Evolutionary conservation across 1,140 invertebrate genomes (phyloP).

Genomic region (Bombus haemorrhoidalis): DNA sequence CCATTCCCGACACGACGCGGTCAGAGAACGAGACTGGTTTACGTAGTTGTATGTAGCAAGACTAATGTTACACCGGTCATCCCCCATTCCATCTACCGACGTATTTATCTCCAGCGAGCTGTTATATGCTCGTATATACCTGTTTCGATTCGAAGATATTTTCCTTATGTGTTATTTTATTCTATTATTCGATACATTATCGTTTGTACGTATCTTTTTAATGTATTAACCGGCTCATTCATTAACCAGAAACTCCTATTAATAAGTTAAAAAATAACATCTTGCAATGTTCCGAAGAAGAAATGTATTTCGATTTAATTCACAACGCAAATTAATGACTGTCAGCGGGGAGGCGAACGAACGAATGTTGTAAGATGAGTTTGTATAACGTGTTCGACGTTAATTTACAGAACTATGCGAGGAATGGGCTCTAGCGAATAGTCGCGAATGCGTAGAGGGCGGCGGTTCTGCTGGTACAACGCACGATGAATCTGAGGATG

Average conservation of each 20-base stretch:
- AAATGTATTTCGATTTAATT: background rate
- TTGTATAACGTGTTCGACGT: slow-evolving; percentile 28
- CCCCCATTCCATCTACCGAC: slow-evolving; percentile 18
- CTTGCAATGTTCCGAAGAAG: no score
- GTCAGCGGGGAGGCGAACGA: background rate
- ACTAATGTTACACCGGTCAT: slow-evolving; percentile 56
- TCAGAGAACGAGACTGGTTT: slow-evolving; percentile 43
- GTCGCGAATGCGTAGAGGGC: slow-evolving; percentile 85
- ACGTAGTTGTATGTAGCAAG: slow-evolving; percentile 46
- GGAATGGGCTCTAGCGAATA: slow-evolving; percentile 88
- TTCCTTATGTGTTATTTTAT: background rate
- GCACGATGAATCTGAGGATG: slow-evolving; percentile 83
- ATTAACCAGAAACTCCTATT: no score
- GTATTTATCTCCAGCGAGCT: slow-evolving; percentile 38
- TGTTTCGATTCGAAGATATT: background rate
- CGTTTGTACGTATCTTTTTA: background rate
- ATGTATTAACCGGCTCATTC: no score
- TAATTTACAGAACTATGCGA: slow-evolving; percentile 88
- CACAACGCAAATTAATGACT: background rate
- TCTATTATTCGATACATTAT: background rate
- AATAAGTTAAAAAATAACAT: no score
- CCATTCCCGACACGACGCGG: slow-evolving; percentile 44
- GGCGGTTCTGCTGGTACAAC: slow-evolving; percentile 79
- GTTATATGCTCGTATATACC: background rate
- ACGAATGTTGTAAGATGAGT: slow-evolving; percentile 16